phyloP scores from a whole-genome alignment of 2,113 vertebrate genomes.

The Brienomyrus longianalis region DNA sequence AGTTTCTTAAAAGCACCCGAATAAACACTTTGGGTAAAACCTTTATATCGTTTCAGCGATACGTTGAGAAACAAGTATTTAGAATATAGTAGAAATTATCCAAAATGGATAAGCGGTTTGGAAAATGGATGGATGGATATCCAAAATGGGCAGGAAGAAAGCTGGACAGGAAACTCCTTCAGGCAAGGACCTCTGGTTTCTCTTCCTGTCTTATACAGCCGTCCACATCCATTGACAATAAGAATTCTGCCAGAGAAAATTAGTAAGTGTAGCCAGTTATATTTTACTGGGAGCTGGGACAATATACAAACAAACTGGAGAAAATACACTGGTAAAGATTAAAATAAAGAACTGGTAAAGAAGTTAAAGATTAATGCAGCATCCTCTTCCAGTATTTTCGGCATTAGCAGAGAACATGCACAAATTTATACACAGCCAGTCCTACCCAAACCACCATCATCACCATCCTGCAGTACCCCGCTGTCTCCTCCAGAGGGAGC shows the following conservation, averaged over 20 bases:
- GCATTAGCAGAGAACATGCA: background rate
- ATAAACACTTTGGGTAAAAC: background rate
- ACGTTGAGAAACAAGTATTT: background rate
- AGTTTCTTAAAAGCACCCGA: conserved; percentile 15
- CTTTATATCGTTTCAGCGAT: background rate
- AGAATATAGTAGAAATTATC: background rate
- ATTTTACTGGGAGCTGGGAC: background rate
- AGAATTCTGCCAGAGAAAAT: conserved; percentile 56
- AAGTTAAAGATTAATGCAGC: background rate
- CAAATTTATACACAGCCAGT: background rate
- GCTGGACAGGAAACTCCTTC: conserved; percentile 22
- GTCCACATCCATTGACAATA: conserved; percentile 73
- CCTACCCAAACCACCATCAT: background rate
- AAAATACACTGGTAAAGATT: background rate
- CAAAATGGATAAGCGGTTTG: too few relatives aligned
- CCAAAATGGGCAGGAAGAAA: background rate
- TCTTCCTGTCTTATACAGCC: conserved; percentile 62
- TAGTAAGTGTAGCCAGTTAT: background rate
- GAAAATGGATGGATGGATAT: too few relatives aligned
- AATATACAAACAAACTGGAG: background rate
- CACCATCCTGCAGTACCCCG: background rate
- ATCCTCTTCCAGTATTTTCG: background rate
- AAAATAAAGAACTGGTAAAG: background rate
- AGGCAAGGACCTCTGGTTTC: conserved; percentile 59
- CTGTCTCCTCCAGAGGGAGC: background rate